Evolutionary conservation across 2,888 invertebrate species (phyloP), one percentile per base, ranked within the genome.

Genomic region (Rapana venosa): DNA sequence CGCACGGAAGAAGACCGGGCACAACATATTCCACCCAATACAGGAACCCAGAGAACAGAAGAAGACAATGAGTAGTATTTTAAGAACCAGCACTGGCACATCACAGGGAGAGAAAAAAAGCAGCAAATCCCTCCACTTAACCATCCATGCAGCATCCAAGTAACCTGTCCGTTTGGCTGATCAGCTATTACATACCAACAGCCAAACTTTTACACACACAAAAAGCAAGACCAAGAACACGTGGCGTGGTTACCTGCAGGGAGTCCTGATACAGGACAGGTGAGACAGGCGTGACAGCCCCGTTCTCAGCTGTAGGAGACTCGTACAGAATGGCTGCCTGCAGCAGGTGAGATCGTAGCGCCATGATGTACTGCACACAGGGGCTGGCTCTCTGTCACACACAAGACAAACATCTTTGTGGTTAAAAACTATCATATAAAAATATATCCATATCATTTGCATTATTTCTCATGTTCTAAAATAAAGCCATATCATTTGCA

Each of bases 261-360:
- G 90, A 56, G 36, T 87, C 90, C 13, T 84, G 84, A 56, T 84
- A 85, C 35, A 84, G 15, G 30, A 56, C 47, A 15, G 89, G 35
- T 56, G 89, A 79, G 2, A 81, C 26, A 0, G 30, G 20, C 15
- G 74, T 26, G n/a, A 87, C 79, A 47, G 32, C 20, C 11, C 32
- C 81, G 26, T 88, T 84, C 20, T 87, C 87, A 47, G 32, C 8
- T 26, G 88, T 22, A 17, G 88, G 15, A 26, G 79, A 47, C 70
- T 91, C 92, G 88, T 90, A 93, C 61, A 95, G 92, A 2, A 96
- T 93, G 83, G 94, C 93, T 88, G 94, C 94, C 88, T 95, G 92
- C 61, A 96, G 93, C 86, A 95, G 90, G 92, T 94, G 94, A 0
- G 95, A 95, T 90, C 95, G 95, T n/a, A 96, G 93, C 0, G 96